Evolutionary conservation across 2,113 vertebrate genomes (phyloP), one percentile per base, ranked within the genome.

Genomic region (Cromileptes altivelis): DNA sequence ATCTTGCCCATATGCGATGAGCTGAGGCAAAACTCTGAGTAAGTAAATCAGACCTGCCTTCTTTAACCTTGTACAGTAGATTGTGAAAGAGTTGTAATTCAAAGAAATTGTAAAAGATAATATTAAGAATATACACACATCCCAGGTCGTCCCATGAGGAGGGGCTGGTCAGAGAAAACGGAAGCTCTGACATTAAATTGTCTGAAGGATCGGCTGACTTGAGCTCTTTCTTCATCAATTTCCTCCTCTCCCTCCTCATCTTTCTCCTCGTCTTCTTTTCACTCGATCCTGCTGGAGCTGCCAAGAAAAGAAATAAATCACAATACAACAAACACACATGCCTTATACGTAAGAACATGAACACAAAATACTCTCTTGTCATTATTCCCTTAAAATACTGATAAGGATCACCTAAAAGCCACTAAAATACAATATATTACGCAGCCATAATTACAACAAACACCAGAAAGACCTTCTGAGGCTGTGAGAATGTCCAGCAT

Each of bases 101-200:
- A 52, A 56, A 65, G 9, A 70, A 40, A 37, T 1, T n/a, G 27
- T 45, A 6, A 30, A 56, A 27, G 42, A 45, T 47, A 21, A 42
- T 10, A 30, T 62, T 10, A 74, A 47, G 10, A 14, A 42, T 42
- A 2, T 58, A 77, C 91, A 19, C 84, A 92, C 92, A 92, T 63
- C 60, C 90, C 67, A 91, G 88, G 50, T 96, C 96, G 69, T 95
- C 96, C 94, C 96, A 95, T 69, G 93, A 92, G 76, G 96, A 91
- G 57, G 95, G 86, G 82, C 91, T 90, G 1, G 94, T 90, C 92
- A 97, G 95, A 4, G 94, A 91, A 94, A 98, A 97, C 0, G 97
- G 97, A 83, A 97, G 95, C 90, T 98, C 96, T 47, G 90, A 90
- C 94, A 96, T 94, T 57, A 96, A 84, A 68, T 49, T 87, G 25